Conservation (phyloP, 1,140 invertebrate species). For the Homarus americanus region DNA sequence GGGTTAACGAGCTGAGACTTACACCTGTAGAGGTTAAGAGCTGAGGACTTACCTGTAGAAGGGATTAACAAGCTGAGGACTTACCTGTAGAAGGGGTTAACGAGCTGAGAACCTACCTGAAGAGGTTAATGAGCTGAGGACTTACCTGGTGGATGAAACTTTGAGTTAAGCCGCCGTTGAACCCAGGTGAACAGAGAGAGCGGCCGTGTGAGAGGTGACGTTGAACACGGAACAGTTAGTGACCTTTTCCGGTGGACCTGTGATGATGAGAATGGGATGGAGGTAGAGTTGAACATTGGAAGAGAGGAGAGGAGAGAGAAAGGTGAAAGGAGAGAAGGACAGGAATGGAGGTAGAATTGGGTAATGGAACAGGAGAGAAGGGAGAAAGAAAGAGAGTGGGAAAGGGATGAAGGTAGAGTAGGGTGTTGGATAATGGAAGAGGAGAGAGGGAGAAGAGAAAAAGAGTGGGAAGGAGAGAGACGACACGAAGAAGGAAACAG, state of each 20-base stretch:
- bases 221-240: conserved; percentile 93
- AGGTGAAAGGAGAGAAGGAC: neutral
- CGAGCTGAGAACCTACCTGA: too few species aligned
- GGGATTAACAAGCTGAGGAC: too few species aligned
- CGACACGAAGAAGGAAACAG: neutral
- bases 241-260: conserved; percentile 85
- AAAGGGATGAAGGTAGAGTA: too few species aligned
- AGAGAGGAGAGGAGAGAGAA: neutral
- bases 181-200: conserved; percentile 87
- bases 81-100: too few species aligned
- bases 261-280: neutral
- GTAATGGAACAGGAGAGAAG: neutral
- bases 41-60: too few species aligned
- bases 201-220: conserved; percentile 88
- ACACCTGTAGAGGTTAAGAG: too few species aligned
- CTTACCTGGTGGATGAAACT: conserved; percentile 80
- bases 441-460: neutral
- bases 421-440: too few species aligned
- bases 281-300: neutral
- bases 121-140: too few species aligned
- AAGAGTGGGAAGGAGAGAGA: neutral
- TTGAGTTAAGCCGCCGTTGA: conserved; percentile 90
- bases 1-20: too few species aligned
- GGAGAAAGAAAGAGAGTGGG: neutral
- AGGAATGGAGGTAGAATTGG: neutral